phyloP scores from a whole-genome alignment of 2,797 vertebrate species.

The Ctenosaura bakeri region DNA sequence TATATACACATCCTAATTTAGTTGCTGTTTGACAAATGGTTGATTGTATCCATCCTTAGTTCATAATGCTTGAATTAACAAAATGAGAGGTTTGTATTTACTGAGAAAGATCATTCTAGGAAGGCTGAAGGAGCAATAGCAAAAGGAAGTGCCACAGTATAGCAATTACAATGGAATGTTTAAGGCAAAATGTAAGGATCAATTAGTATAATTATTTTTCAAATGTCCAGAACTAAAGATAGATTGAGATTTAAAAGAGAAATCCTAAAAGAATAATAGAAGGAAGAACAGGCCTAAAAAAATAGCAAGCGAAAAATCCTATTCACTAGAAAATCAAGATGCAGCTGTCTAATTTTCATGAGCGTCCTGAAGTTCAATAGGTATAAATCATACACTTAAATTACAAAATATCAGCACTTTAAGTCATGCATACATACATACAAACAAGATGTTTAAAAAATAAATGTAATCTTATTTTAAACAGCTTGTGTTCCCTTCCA shows the following conservation, averaged over 20 bases:
- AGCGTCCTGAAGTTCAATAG: slow-evolving; percentile 71
- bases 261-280: slow-evolving; percentile 58
- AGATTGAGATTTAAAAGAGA: slow-evolving; percentile 54
- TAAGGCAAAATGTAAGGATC: slow-evolving; percentile 56
- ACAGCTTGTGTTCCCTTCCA: slow-evolving; percentile 69
- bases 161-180: slow-evolving; percentile 38
- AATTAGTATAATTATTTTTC: slow-evolving; percentile 59
- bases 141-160: slow-evolving; percentile 30
- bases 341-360: slow-evolving; percentile 72
- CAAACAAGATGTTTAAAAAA: slow-evolving; percentile 81
- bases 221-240: slow-evolving; percentile 53
- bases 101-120: too few relatives aligned
- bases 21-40: background rate
- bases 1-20: background rate
- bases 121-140: background rate
- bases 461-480: slow-evolving; percentile 81
- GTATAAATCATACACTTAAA: slow-evolving; percentile 76
- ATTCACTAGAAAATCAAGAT: slow-evolving; percentile 68
- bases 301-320: slow-evolving; percentile 69
- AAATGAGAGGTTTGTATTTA: too few relatives aligned
- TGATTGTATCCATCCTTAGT: background rate
- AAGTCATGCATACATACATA: slow-evolving; percentile 81
- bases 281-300: slow-evolving; percentile 62
- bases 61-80: background rate
- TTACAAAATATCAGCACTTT: slow-evolving; percentile 75